Evolutionary conservation across 2,888 invertebrate species (phyloP).

Genomic region (Ganaspis brasiliensis): DNA sequence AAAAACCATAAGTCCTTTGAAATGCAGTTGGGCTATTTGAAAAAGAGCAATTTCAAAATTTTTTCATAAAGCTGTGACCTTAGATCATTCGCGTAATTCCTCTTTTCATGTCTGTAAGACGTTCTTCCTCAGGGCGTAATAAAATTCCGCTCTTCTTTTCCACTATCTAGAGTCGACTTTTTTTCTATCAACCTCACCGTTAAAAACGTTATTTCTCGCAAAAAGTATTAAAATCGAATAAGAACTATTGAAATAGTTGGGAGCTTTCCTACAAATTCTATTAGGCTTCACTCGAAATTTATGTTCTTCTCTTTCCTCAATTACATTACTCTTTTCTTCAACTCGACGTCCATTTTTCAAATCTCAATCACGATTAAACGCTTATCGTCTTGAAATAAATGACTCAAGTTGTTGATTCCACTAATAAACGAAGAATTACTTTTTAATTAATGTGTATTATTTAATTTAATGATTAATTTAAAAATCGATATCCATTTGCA

Average conservation of each 20-base stretch:
- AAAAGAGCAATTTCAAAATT: slow-evolving; percentile 18
- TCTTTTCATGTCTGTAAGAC: slow-evolving; percentile 32
- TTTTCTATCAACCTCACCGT: slow-evolving; percentile 3
- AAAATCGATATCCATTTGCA: too few species aligned
- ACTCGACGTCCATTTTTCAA: too few species aligned
- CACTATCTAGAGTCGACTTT: neutral
- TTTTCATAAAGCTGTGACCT: slow-evolving; percentile 32
- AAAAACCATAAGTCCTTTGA: neutral
- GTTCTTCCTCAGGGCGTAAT: slow-evolving; percentile 21
- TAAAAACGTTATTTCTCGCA: neutral
- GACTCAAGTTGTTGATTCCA: too few species aligned
- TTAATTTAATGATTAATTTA: too few species aligned
- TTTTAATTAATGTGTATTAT: too few species aligned
- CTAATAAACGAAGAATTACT: too few species aligned
- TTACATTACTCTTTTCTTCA: slow-evolving; percentile 21
- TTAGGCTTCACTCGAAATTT: slow-evolving; percentile 12
- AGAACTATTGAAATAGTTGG: slow-evolving; percentile 8
- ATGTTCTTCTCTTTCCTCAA: neutral
- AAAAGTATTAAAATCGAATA: slow-evolving; percentile 21
- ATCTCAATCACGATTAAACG: too few species aligned
- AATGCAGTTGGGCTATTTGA: neutral
- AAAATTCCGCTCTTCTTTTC: slow-evolving; percentile 19
- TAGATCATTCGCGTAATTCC: slow-evolving; percentile 31
- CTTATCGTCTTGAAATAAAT: too few species aligned
- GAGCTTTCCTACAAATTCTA: slow-evolving; percentile 35